A percentile compares a stretch with the other conserved stretches of the same genome.
Conservation (phyloP, 2,113 vertebrate species). For the Clarias gariepinus region DNA sequence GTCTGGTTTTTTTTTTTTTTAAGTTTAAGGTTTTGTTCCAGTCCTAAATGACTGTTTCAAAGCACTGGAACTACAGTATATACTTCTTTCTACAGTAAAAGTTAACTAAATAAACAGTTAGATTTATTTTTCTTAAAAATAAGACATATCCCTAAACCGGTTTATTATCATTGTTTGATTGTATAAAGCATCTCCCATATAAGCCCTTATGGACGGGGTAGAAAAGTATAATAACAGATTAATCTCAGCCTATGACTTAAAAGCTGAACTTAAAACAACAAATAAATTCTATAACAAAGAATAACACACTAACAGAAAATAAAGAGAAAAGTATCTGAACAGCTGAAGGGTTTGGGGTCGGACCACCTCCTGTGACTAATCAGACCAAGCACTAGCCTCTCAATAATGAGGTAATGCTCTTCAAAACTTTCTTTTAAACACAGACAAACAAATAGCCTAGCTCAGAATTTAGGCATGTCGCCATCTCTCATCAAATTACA, state of each 20-base stretch:
- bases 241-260: not conserved
- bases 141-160: not conserved
- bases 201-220: not conserved
- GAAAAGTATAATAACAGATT: not conserved
- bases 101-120: not conserved
- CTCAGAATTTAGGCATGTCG: not conserved
- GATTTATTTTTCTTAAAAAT: not conserved
- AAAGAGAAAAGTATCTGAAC: not conserved
- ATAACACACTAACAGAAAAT: not conserved
- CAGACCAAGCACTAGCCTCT: not conserved
- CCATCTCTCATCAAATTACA: not conserved
- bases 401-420: not conserved
- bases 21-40: no score
- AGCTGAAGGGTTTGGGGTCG: not conserved
- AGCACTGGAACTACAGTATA: not conserved
- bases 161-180: not conserved
- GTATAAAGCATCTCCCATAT: no score
- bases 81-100: not conserved
- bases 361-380: slow-evolving; percentile 2
- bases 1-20: no score
- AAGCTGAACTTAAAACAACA: not conserved
- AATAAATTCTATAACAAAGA: not conserved
- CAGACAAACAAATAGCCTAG: not conserved
- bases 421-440: slow-evolving; percentile 1
- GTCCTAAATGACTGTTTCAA: not conserved